Evolutionary conservation across 2,113 vertebrate species (phyloP).

Genomic region (Elanoides forficatus): DNA sequence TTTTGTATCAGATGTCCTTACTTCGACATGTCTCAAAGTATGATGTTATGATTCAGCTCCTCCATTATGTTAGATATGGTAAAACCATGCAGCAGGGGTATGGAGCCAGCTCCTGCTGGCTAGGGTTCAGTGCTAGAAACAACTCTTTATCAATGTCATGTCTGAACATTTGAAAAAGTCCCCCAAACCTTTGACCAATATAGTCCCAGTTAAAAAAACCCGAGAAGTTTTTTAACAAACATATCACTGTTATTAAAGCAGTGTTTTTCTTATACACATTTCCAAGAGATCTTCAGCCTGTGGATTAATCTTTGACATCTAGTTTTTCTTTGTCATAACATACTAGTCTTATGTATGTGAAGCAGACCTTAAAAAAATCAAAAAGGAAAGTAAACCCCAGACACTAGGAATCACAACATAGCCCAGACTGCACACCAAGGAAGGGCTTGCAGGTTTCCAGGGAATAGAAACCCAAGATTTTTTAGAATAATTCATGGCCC

Average conservation of each 20-base stretch:
- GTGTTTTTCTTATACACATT: neutral
- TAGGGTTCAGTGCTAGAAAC: neutral
- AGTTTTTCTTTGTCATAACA: neutral
- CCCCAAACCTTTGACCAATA: neutral
- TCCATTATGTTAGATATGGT: neutral
- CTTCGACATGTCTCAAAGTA: rapidly evolving
- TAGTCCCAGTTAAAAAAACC: neutral
- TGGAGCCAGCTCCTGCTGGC: neutral
- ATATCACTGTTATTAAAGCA: neutral
- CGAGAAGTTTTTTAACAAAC: neutral
- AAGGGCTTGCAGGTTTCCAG: rapidly evolving
- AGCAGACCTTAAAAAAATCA: neutral
- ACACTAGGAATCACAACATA: neutral
- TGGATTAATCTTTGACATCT: neutral
- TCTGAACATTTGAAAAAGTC: neutral
- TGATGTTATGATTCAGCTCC: neutral
- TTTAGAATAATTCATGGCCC: neutral
- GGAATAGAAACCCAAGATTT: neutral
- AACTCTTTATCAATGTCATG: neutral
- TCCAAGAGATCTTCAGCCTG: neutral
- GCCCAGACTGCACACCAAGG: neutral
- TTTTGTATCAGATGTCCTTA: neutral
- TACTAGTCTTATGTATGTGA: neutral
- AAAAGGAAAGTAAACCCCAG: neutral
- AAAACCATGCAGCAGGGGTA: rapidly evolving